These are phyloP conservation scores for Penaeus chinensis DNA, from an alignment of 1,140 invertebrate genomes.

Conservation along the genomic window DNA sequence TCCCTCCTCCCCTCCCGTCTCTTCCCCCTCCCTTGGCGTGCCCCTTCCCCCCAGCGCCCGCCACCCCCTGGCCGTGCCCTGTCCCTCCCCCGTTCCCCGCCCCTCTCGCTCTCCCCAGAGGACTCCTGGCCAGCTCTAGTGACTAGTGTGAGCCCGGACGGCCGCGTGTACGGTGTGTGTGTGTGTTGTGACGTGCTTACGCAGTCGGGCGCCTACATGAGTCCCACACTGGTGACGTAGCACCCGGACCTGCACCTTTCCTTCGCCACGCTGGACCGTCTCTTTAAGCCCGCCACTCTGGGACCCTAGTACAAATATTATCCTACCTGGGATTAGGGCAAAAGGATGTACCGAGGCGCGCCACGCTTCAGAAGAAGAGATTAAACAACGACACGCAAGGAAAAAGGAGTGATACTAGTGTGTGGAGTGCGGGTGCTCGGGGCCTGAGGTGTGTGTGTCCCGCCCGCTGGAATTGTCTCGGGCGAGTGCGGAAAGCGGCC, in stretches of 20 bases:
- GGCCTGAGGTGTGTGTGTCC: constrained; percentile 2
- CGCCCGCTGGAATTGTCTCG: too few species aligned
- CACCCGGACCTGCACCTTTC: constrained; percentile 14
- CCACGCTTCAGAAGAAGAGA: too few species aligned
- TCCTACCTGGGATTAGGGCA: background rate
- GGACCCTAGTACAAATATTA: background rate
- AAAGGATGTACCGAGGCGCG: too few species aligned
- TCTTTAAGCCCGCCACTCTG: too few species aligned
- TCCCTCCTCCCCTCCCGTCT: too few species aligned
- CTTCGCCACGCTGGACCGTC: background rate
- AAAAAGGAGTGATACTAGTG: background rate
- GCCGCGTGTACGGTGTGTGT: constrained; percentile 2
- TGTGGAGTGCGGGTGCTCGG: constrained; percentile 2
- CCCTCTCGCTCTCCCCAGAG: background rate
- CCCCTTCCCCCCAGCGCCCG: too few species aligned
- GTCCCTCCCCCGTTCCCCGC: too few species aligned
- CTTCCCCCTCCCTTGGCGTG: too few species aligned
- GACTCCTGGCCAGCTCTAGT: constrained; percentile 20
- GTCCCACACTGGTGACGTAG: background rate
- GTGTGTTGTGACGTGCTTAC: background rate
- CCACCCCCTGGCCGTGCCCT: too few species aligned
- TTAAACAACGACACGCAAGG: too few species aligned
- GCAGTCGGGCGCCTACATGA: background rate
- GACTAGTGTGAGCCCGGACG: constrained; percentile 28
- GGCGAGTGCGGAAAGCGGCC: too few species aligned